Base-by-base conservation (phyloP, 2,113 vertebrate genomes). In the Ornithorhynchus anatinus region DNA sequence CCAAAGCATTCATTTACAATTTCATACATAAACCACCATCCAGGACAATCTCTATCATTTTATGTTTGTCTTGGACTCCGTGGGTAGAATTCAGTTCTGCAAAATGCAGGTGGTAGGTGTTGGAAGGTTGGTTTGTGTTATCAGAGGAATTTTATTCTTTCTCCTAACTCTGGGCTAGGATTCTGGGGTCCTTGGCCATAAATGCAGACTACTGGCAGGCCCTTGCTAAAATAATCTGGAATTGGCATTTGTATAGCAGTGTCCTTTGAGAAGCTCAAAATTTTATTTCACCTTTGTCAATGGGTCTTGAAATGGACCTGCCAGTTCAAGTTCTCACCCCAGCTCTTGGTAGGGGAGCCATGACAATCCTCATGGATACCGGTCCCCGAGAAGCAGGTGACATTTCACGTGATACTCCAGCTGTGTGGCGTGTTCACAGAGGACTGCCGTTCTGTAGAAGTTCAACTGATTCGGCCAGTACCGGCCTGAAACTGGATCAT, bases 11-110 rank as follows among this genome's bases (percentile, higher is more conserved):
- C 35, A 52, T 69, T 78, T 64, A 70, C 22, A 53, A 1, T 48
- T 52, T 78, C 27, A 80, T 80, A 62, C 37, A 52, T 56, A 64
- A 47, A 44, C 51, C 62, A 29, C 35, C 75, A 23, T 37, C 51
- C 75, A 89, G 75, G 35, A 38, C 45, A 27, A 4, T 27, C 38
- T 67, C 35, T 5, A 6, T 29, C 7, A 33, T 32, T 27, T 25
- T 63, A 23, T 62, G 39, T 48, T 70, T 57, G 70, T 35, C 3
- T 22, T 72, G 27, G 33, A n/a, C 56, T 20, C n/a, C 47, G 7
- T 3, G 8, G 47, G 35, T 38, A 37, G 68, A 81, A 67, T 29
- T 5, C 16, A 37, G 14, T 25, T 64, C 62, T 44, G 83, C 62
- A 77, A 27, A 56, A 73, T 80, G 77, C 58, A 68, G 29, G 20